Evolutionary conservation across 1,140 invertebrate species (phyloP), one percentile per base, ranked within the genome.

Genomic region (Drosophila subpulchrella): DNA sequence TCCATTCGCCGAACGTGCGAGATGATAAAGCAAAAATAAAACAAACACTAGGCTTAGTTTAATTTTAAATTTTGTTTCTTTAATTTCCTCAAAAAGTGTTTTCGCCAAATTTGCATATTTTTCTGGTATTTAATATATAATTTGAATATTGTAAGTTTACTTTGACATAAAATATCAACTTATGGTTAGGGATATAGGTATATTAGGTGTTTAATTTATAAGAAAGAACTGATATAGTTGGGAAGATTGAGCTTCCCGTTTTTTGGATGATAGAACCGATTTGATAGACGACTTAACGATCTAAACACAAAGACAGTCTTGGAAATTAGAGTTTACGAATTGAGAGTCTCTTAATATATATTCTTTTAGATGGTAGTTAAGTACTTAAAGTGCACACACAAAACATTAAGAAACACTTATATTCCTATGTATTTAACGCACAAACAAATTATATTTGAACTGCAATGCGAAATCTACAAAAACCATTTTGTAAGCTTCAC

Each of bases 281-380:
- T 47, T 4, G 66, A 70, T 36, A 58, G 65, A 68, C 83, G 65
- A 68, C 83, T 89, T 89, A 88, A 67, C 63, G 53, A 72, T 71
- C 66, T 89, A 89, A 89, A 90, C 74, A 80, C 70, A 89, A 72
- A 79, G 84, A 89, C 84, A 89, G 84, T 89, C 84, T 89, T 88
- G 73, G 50, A 88, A 88, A 88, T 66, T 81, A 85, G 66, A 86
- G 51, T 54, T 68, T 57, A 76, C 57, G 70, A 78, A 89, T 84
- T 78, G 63, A 84, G 70, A 78, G 81, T 56, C 75, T 66, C 61
- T 74, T 53, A 39, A 46, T 39, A 11, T 44, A 55, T 34, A 41
- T 67, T 15, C 30, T 15, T 41, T 42, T 24, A 20, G 30, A 70
- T 27, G 44, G 59, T 67, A 58, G 17, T 75, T 71, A 62, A 62